Evolutionary conservation across 2,797 vertebrate genomes (phyloP), one percentile per base, ranked within the genome.

Genomic region (Ctenopoma multispine): DNA sequence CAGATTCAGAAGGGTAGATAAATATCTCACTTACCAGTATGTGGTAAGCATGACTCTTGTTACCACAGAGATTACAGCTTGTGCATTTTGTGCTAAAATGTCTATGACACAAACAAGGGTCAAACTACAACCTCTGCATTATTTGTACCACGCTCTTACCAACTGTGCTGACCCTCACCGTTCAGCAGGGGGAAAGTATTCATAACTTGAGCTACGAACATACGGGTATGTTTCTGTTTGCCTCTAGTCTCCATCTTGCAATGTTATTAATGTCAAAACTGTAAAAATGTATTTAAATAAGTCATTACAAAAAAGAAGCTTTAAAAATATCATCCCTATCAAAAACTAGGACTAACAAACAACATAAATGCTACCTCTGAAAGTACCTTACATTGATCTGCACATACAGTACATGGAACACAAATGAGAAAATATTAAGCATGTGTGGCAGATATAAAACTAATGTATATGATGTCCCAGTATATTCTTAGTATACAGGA

Each of bases 91-190:
- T 46, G n/a, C 34, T 56, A 36, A 38, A 64, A 31, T 54, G 51
- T 58, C 46, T 17, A 12, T 64, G 69, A 71, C 75, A 69, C 34
- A 8, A 34, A 34, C 10, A 9, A 34, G 34, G 3, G 46, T 62
- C 56, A 86, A 85, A 82, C 82, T 49, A 7, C 27, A 68, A 89
- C 88, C 75, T 83, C 87, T 76, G 81, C 77, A 75, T 88, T 73
- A 29, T 87, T 86, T 86, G 80, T 84, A 82, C 85, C 84, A 83
- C 82, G 81, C 87, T 91, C 85, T 76, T 90, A 89, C 81, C 24
- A 84, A 73, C 82, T 70, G 78, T 70, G 69, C 73, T 41, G 38
- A 31, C 13, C 53, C 21, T 6, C 34, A 40, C 9, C 0, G 18
- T 47, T 55, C 14, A 34, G 17, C n/a, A 63, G 5, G 41, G 43